Base-by-base conservation (phyloP, 2,113 vertebrate species). In the Tachysurus vachellii region DNA sequence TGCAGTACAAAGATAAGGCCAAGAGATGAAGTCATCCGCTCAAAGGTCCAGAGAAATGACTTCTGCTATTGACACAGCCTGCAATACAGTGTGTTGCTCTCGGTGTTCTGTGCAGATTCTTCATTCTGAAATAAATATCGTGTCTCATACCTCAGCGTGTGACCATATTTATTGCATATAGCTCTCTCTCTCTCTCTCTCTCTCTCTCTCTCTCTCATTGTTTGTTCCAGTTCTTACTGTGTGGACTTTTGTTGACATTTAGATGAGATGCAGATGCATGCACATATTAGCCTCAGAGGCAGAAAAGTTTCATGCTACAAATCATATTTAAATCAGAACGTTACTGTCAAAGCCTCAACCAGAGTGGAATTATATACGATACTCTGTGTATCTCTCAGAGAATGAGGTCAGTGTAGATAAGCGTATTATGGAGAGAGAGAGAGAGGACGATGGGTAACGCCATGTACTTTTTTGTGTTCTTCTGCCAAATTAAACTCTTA, bases 401-500 rank as follows among this genome's bases (percentile, higher is more conserved):
- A 83, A 59, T 8, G 80, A 82, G 84, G 16, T 54, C 83, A 77
- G 11, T 77, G 64, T 82, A 23, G 42, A 59, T 64, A 3, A 44
- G 54, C 11, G 5, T 47, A 76, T 26, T 76, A 26, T 5, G 23
- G 26, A 57, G 42, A 19, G 23, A 84, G 50, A 12, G 26, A 19
- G 23, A 84, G 50, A 12, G 26, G 64, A 61, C 6, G 1, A 86
- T 80, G 73, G 82, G 50, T 61, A 61, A 61, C 70, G n/a, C 47
- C 76, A 47, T 80, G 70, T 88, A 54, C 73, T 86, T 83, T 59
- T 86, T n/a, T 10, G 50, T 56, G 80, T 80, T 75, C 57, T 84
- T 28, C 85, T 28, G 44, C 62, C 68, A 53, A 28, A 64, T 8
- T 28, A 66, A 66, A 66, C 62, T 13, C 62, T 28, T 28, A 66